These are phyloP conservation scores for Agrotis exclamationis DNA, from an alignment of 2,888 invertebrate genomes.

Conservation along the genomic window DNA sequence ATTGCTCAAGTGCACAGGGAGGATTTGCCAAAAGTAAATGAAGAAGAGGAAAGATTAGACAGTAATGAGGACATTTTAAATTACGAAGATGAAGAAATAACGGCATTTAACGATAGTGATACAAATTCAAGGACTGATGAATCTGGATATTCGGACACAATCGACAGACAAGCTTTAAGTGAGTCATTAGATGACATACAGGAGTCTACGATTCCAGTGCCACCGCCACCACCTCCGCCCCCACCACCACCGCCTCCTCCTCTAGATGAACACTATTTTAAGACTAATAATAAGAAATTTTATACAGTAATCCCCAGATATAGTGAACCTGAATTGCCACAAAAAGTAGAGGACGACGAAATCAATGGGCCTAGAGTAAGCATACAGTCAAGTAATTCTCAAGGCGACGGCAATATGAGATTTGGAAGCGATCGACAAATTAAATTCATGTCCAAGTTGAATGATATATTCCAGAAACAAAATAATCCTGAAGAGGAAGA, in stretches of 20 bases:
- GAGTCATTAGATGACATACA: slow-evolving; percentile 79
- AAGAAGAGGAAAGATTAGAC: slow-evolving; percentile 81
- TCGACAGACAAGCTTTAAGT: slow-evolving; percentile 78
- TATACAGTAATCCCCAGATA: slow-evolving; percentile 74
- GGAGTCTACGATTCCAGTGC: slow-evolving; percentile 79
- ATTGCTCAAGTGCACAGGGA: slow-evolving; percentile 91
- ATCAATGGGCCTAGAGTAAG: slow-evolving; percentile 75
- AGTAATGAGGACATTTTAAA: slow-evolving; percentile 60
- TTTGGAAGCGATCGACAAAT: slow-evolving; percentile 83
- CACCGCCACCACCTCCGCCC: slow-evolving; percentile 57
- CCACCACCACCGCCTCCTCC: slow-evolving; percentile 73
- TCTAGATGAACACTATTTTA: slow-evolving; percentile 81
- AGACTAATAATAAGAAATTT: slow-evolving; percentile 66
- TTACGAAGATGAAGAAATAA: slow-evolving; percentile 77
- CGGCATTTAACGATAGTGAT: slow-evolving; percentile 84
- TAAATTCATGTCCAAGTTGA: slow-evolving; percentile 86
- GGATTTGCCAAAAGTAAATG: slow-evolving; percentile 85
- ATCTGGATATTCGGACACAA: slow-evolving; percentile 87
- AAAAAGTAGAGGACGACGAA: slow-evolving; percentile 61
- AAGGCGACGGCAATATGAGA: slow-evolving; percentile 77
- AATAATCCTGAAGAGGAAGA: slow-evolving; percentile 76
- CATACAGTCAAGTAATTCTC: slow-evolving; percentile 75
- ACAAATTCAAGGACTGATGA: slow-evolving; percentile 86
- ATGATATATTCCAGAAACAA: slow-evolving; percentile 84
- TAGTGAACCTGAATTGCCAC: slow-evolving; percentile 62